Conservation (phyloP, 2,113 vertebrate species). For the Tapirus terrestris region DNA sequence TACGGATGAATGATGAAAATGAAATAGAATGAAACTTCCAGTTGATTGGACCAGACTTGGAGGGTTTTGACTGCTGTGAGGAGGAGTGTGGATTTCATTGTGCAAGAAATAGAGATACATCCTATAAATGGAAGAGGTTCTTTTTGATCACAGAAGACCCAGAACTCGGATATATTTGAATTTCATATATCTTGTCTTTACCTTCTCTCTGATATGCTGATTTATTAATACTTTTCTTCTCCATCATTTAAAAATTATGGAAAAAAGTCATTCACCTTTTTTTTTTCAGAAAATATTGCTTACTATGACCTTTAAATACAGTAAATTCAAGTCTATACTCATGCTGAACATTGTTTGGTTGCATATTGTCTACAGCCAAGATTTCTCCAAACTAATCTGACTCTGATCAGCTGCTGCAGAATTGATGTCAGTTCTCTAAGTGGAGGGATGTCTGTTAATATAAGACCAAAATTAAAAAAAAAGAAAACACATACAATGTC, state of each 20-base stretch:
- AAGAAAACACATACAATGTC: background rate
- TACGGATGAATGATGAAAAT: background rate
- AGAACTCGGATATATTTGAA: background rate
- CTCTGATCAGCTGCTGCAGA: background rate
- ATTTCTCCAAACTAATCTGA: background rate
- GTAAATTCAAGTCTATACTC: background rate
- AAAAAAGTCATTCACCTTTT: background rate
- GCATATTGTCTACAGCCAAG: background rate
- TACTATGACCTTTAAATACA: background rate
- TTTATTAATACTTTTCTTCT: background rate
- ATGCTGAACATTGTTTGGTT: background rate
- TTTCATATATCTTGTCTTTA: background rate
- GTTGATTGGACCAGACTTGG: background rate
- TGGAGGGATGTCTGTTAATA: background rate
- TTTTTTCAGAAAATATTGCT: background rate
- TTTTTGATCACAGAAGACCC: background rate
- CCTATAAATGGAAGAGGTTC: background rate
- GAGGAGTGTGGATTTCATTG: background rate
- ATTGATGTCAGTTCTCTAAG: background rate
- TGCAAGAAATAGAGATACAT: background rate
- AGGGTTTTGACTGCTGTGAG: fast-evolving
- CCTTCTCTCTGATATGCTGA: background rate
- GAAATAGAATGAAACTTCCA: background rate
- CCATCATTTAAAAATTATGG: background rate
- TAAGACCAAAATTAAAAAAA: background rate